phyloP scores from a whole-genome alignment of 2,113 vertebrate genomes.

The Cyphomyrus plagiostoma region DNA sequence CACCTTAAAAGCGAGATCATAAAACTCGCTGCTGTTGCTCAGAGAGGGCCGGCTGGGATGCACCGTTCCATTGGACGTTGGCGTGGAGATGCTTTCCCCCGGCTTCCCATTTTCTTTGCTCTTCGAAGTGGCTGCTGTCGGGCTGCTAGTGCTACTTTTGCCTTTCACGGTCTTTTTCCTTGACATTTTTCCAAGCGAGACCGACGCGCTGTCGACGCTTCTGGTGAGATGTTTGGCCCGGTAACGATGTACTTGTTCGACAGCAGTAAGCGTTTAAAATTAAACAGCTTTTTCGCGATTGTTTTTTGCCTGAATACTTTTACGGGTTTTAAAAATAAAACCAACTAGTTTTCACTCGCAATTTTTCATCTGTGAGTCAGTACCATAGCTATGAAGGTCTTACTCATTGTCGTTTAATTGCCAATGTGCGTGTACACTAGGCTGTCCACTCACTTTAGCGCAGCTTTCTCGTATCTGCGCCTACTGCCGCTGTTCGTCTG shows the following conservation, averaged over 20 bases:
- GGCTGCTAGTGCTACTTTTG: conserved; percentile 52
- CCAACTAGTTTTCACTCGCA: not conserved
- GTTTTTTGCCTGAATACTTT: not conserved
- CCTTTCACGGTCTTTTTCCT: conserved; percentile 71
- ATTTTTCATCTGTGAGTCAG: not conserved
- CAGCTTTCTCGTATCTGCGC: not conserved
- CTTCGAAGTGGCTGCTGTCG: conserved; percentile 43
- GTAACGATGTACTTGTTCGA: not conserved
- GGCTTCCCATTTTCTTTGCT: conserved; percentile 45
- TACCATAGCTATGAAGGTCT: not conserved
- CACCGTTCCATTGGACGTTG: conserved; percentile 59
- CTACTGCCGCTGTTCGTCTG: not conserved
- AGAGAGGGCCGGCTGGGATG: conserved; percentile 66
- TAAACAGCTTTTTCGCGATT: not conserved
- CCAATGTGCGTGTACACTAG: not conserved
- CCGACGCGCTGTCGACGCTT: not conserved
- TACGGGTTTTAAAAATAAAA: not conserved
- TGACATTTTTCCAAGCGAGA: conserved; percentile 58
- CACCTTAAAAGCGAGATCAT: conserved; percentile 88
- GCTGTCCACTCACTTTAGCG: not conserved
- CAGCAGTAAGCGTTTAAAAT: not conserved
- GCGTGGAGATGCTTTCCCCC: conserved; percentile 40
- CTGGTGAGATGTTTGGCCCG: not conserved
- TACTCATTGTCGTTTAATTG: not conserved
- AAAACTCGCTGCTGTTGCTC: conserved; percentile 78